Conservation (phyloP, 2,113 vertebrate species). For the Sphaerodactylus townsendi region DNA sequence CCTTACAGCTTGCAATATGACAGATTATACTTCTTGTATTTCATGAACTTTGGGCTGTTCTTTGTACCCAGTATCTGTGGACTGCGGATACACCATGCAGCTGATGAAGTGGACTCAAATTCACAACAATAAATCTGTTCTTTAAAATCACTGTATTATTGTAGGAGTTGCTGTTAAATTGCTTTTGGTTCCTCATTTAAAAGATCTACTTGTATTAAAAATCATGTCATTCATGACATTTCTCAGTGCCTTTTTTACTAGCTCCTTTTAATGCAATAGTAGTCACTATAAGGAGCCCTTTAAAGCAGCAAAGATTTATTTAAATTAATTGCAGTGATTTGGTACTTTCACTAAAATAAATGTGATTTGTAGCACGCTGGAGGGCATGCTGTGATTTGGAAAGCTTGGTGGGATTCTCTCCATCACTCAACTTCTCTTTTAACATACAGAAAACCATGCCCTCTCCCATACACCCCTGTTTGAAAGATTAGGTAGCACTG, state of each 20-base stretch:
- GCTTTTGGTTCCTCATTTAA: background rate
- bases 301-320: background rate
- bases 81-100: no score
- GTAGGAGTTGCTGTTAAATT: background rate
- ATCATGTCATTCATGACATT: background rate
- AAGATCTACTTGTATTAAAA: background rate
- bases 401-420: background rate
- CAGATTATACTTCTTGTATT: no score
- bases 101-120: no score
- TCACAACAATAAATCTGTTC: no score
- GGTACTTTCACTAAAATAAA: background rate
- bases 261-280: background rate
- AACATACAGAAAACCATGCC: background rate
- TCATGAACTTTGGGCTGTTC: no score
- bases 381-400: background rate
- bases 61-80: no score
- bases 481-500: background rate
- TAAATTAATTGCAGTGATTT: background rate
- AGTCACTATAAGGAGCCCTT: no score
- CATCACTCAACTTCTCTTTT: background rate
- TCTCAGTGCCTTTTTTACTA: background rate
- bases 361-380: background rate
- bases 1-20: no score
- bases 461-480: background rate
- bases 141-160: background rate